Evolutionary conservation across 1,140 invertebrate species (phyloP), one percentile per base, ranked within the genome.

Genomic region (Scylla paramamosain): DNA sequence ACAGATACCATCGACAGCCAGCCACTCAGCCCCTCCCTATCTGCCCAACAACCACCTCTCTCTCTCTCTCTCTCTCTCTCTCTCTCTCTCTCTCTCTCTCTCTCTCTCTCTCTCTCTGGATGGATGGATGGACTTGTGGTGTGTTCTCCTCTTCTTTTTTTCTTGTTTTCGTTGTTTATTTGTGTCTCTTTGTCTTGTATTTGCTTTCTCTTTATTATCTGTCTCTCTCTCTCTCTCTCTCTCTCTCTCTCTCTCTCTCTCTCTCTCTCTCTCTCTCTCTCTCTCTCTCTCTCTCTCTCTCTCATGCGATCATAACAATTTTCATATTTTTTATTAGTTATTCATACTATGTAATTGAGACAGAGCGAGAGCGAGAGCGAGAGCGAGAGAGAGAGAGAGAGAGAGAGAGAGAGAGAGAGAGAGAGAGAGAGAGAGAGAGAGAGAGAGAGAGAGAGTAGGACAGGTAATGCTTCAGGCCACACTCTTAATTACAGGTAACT

Each of bases 381-480:
- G 87, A 89, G 87, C 12, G 87, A 89, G 87, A 89, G 87, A 89
- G 87, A 89, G 87, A 89, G 87, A 89, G 87, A 89, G 87, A 89
- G 87, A 89, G 87, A 89, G 87, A 89, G 87, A 89, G 87, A 89
- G 87, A 89, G 28, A 39, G 87, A 28, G 87, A 31, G 87, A 89
- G 87, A 89, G 87, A 89, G 87, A 89, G 87, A 89, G 87, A 89
- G 87, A 89, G 87, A 89, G 87, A 89, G 87, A 89, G 87, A 89
- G 87, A 89, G 87, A 89, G 87, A 89, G 87, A 89, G 87, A 89
- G 87, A 89, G 87, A 89, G 87, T 29, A 39, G 39, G 87, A 89
- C 28, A 89, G 32, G 32, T 25, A 39, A 6, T 25, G 87, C 25
- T 25, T n/a, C 77, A 29, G 29, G 77, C 25, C 25, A 83, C 29